Conservation (phyloP, 2,888 invertebrate genomes). For the Hydroisotoma schaefferi region DNA sequence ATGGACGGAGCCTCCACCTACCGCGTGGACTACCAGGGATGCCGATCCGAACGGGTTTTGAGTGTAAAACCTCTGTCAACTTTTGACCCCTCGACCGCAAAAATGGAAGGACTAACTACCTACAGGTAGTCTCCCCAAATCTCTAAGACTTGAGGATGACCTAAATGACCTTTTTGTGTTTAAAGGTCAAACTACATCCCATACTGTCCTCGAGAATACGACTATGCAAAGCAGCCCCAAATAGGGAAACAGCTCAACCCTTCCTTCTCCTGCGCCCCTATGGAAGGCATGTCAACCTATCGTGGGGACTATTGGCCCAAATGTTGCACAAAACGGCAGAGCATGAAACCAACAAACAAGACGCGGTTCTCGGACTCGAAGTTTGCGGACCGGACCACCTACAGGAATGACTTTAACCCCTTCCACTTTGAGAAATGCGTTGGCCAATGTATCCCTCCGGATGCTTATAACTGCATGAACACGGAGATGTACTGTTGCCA, state of each 20-base stretch:
- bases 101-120: slow-evolving; percentile 34
- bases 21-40: slow-evolving; percentile 36
- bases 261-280: slow-evolving; percentile 29
- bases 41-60: slow-evolving; percentile 23
- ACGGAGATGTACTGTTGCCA: not conserved
- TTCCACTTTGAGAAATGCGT: slow-evolving; percentile 36
- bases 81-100: slow-evolving; percentile 26
- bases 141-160: not conserved
- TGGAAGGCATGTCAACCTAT: slow-evolving; percentile 37
- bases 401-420: slow-evolving; percentile 38
- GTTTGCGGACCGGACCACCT: slow-evolving; percentile 36
- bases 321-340: slow-evolving; percentile 21
- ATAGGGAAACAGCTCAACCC: slow-evolving; percentile 14
- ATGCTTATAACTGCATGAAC: slow-evolving; percentile 27
- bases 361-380: slow-evolving; percentile 35
- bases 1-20: slow-evolving; percentile 37
- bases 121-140: slow-evolving; percentile 23
- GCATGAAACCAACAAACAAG: slow-evolving; percentile 25
- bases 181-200: slow-evolving; percentile 26
- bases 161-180: not conserved
- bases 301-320: slow-evolving; percentile 33
- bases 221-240: slow-evolving; percentile 33
- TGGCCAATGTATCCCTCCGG: slow-evolving; percentile 26
- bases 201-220: slow-evolving; percentile 38
- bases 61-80: slow-evolving; percentile 22